Conservation (phyloP, 2,797 vertebrate species). For the Zenarchopterus dispar region DNA sequence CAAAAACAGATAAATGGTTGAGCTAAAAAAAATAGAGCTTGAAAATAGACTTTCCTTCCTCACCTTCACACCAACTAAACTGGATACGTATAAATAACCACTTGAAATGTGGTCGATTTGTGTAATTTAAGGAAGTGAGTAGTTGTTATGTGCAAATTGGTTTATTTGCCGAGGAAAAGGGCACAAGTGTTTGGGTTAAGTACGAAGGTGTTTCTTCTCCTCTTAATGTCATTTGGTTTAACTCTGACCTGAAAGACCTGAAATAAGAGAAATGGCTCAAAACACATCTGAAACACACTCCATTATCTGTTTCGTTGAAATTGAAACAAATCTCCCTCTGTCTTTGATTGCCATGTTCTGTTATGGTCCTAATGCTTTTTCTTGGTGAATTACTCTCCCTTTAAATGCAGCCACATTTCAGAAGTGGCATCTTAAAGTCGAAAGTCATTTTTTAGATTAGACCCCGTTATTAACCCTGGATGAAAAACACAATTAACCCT, state of each 20-base stretch:
- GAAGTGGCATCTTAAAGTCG: slow-evolving; percentile 6
- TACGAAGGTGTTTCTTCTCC: slow-evolving; percentile 41
- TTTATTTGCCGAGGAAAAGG: slow-evolving; percentile 38
- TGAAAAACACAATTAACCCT: too few relatives aligned
- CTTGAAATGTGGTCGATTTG: slow-evolving; percentile 49
- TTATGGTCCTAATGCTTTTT: slow-evolving; percentile 1
- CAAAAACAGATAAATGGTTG: not conserved
- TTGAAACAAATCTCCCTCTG: too few relatives aligned
- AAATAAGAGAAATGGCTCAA: slow-evolving; percentile 21
- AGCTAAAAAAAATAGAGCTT: not conserved
- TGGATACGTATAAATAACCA: slow-evolving; percentile 42
- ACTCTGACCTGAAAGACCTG: slow-evolving; percentile 29
- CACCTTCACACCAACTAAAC: slow-evolving; percentile 10
- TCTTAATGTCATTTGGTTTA: slow-evolving; percentile 42
- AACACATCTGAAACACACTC: slow-evolving; percentile 18
- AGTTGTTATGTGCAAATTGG: slow-evolving; percentile 37
- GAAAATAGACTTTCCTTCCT: not conserved
- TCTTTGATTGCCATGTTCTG: too few relatives aligned
- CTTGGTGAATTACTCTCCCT: slow-evolving; percentile 30
- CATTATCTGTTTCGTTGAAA: too few relatives aligned
- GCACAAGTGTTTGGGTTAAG: slow-evolving; percentile 24
- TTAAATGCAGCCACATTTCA: slow-evolving; percentile 23
- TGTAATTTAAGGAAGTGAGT: slow-evolving; percentile 55
- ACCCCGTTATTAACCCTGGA: too few relatives aligned
- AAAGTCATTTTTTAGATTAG: too few relatives aligned